Evolutionary conservation across 2,888 invertebrate genomes (phyloP), one percentile per base, ranked within the genome.

Genomic region (Rhingia campestris): DNA sequence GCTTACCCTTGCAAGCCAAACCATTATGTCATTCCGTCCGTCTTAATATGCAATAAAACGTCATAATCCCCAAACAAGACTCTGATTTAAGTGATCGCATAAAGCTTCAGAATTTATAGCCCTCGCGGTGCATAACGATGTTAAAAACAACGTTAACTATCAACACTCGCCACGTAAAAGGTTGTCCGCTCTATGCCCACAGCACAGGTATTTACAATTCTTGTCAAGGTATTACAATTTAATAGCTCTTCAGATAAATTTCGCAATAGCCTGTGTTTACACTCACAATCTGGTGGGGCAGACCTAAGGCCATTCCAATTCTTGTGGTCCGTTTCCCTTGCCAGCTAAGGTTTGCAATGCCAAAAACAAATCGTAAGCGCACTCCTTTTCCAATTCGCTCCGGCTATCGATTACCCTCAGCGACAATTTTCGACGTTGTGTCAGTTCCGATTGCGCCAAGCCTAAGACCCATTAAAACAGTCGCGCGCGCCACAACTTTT

Each of bases 401-500:
- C 41, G 41, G 2, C 73, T 56, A 73, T 54, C 73, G 64, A 64
- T 74, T 64, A 64, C 47, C 41, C n/a, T 35, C n/a, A n/a, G 14
- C 47, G 56, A 33, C 53, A 49, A 61, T 61, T 67, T 53, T 41
- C 43, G 56, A 32, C 53, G 35, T 37, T 53, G 45, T 43, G 22
- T 39, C 22, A 47, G 53, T 59, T 61, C 53, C 32, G 59, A 14
- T 76, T 54, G 6, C 33, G 43, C 10, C 45, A 54, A 14, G 3
- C 41, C n/a, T 10, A 4, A 9, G 37, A 39, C n/a, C 41, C 63
- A 74, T 69, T 69, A 74, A 81, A 74, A 81, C 39, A 64, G 74
- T 69, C 51, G 41, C 64, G 54, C 61, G 61, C 54, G 56, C 76
- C 72, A 47, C 59, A 66, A 73, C 66, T 66, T 54, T 49, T 59